Evolutionary conservation across 2,113 vertebrate species (phyloP).

Genomic region (Petromus typicus): DNA sequence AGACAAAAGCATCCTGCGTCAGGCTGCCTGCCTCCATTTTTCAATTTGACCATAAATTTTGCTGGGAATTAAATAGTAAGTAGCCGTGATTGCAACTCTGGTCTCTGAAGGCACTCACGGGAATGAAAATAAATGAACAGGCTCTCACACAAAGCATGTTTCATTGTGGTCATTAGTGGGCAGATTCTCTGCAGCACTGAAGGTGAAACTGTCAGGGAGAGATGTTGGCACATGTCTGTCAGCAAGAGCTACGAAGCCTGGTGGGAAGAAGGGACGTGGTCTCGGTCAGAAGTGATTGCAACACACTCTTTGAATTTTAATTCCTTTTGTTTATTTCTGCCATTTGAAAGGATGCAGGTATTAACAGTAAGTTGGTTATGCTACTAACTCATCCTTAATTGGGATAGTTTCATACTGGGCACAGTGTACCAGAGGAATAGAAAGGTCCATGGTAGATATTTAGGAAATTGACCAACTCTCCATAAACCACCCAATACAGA

Average conservation of each 20-base stretch:
- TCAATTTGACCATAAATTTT: conserved; percentile 94
- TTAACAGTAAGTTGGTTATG: background rate
- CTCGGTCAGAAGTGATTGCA: conserved; percentile 18
- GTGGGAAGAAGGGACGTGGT: conserved; percentile 56
- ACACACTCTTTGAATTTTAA: conserved; percentile 51
- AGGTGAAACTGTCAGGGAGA: conserved; percentile 88
- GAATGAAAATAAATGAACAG: conserved; percentile 96
- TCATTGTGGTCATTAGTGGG: conserved; percentile 95
- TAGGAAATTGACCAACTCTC: background rate
- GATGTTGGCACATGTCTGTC: conserved; percentile 84
- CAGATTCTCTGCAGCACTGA: conserved; percentile 87
- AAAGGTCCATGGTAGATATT: conserved; percentile 17
- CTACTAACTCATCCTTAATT: background rate
- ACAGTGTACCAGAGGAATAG: background rate
- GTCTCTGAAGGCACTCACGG: conserved; percentile 91
- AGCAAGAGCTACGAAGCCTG: conserved; percentile 65
- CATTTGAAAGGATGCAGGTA: background rate
- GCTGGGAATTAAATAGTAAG: conserved; percentile 93
- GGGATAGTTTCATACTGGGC: background rate
- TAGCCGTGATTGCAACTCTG: conserved; percentile 91
- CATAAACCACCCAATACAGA: conserved; percentile 29
- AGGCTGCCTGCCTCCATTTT: conserved; percentile 91
- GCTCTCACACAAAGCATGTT: conserved; percentile 93
- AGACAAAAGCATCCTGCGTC: conserved; percentile 90
- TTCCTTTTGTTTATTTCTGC: background rate